Base-by-base conservation (phyloP, 2,797 vertebrate species). In the Presbytis comata region DNA sequence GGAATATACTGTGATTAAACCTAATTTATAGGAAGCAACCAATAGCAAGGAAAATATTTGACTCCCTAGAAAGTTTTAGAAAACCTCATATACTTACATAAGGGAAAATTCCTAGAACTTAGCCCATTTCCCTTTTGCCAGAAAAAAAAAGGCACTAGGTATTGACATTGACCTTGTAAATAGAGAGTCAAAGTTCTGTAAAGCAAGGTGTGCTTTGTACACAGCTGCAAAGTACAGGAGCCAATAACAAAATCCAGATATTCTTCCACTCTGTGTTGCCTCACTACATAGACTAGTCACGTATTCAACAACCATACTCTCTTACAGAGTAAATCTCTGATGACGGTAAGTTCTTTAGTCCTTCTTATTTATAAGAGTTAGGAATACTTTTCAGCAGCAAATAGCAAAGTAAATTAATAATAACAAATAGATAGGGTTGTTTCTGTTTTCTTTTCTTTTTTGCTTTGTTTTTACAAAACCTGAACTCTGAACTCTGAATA, bases 41-140 rank as follows among this genome's bases (percentile, higher is more conserved):
- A 76, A 64, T n/a, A 81, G n/a, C 55, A 76, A 93, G 48, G 53
- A 97, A 96, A 95, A 76, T 33, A 61, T 70, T 44, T 67, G 36
- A 90, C 83, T 50, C 22, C 53, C 70, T 88, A 78, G 67, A 80
- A 88, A 81, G 8, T 76, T 92, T 80, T 64, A 55, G 22, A 24
- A 93, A 94, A 75, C 19, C 33, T 76, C 55, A 92, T 50, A 55
- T 28, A 67, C n/a, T 74, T 46, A 75, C 21, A 12, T 55, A 44
- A 57, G 89, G 88, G 48, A 81, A 91, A 89, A 55, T 80, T 79
- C 72, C 70, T 39, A 81, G 55, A 85, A 87, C 16, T 46, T 92
- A 61, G 16, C 21, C 19, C 8, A 12, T 61, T 75, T 89, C 46
- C 33, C 5, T 75, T 87, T 72, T 44, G 30, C 17, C 36, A 50